phyloP scores from a whole-genome alignment of 1,140 invertebrate species.

The Hesperophylax magnus region DNA sequence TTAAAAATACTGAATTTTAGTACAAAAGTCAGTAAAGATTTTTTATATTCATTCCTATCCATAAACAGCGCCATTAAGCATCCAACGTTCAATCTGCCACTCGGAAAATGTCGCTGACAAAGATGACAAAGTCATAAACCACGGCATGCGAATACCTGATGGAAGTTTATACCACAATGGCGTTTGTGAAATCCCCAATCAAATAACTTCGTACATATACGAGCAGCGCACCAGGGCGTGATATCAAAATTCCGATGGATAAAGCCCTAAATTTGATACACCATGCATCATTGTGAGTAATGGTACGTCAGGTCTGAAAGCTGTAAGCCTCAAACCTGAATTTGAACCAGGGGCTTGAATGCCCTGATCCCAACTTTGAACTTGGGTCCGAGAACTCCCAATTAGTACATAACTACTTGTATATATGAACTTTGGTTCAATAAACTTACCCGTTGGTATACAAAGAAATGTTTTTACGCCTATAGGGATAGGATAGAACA shows the following conservation, averaged over 20 bases:
- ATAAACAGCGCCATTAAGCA: no score
- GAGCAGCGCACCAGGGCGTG: not conserved
- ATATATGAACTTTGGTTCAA: no score
- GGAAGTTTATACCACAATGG: slow-evolving; percentile 16
- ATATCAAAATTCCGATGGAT: slow-evolving; percentile 26
- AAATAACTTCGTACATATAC: not conserved
- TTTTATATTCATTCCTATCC: no score
- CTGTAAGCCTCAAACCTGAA: not conserved
- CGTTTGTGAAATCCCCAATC: not conserved
- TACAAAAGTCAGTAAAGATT: not conserved
- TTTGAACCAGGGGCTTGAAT: no score
- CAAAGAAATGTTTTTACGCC: no score
- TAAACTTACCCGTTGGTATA: no score
- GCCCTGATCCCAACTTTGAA: no score
- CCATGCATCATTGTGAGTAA: slow-evolving; percentile 25
- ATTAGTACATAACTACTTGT: no score
- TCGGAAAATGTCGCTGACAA: not conserved
- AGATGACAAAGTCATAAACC: slow-evolving; percentile 5
- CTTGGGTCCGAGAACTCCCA: no score
- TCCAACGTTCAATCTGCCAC: not conserved
- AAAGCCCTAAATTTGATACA: slow-evolving; percentile 31
- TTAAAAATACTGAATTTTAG: not conserved
- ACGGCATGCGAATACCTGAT: not conserved
- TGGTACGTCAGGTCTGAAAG: not conserved
- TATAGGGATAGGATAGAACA: no score